Evolutionary conservation across 1,140 invertebrate genomes (phyloP), one percentile per base, ranked within the genome.

Genomic region (Bombus superbus): DNA sequence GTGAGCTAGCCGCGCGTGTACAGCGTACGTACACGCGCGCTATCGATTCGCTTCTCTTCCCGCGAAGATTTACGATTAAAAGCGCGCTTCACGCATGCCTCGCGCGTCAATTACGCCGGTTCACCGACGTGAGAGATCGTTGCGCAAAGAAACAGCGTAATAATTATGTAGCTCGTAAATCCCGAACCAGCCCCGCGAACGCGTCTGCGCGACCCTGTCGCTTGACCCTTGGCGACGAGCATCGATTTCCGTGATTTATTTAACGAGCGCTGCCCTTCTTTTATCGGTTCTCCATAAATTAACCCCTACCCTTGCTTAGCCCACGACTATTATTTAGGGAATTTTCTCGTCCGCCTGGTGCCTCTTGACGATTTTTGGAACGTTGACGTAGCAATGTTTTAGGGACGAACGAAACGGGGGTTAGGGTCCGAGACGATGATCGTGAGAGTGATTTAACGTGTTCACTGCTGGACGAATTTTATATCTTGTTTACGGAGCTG

Each of bases 1-100:
- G 71, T 6, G 47, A 53, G 47, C 47, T 53, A 53, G 18, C 47
- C 18, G 47, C 47, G 47, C 47, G 47, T 53, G 47, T 53, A 22
- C 18, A 47, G 47, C 18, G 18, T 53, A 53, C 28, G 71, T n/a
- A 28, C 22, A 66, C 72, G 75, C 68, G 85, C 42, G 59, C 73
- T 86, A 88, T 89, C 83, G 87, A 89, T 89, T 81, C 86, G 42
- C 32, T 68, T 79, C 59, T 64, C 42, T 22, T 3, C 15, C 40
- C 6, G 6, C n/a, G 13, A 83, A 77, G 88, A 89, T 89, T 89
- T 89, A 89, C 76, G 87, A 79, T 89, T 83, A 89, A 86, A 89
- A 86, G n/a, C 62, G 77, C 68, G 84, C 68, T 89, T 89, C 86
- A 83, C 83, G 73, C 86, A 77, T 83, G 86, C 86, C 81, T 85